phyloP scores from a whole-genome alignment of 2,888 invertebrate genomes.

The Drosophila ezoana region DNA sequence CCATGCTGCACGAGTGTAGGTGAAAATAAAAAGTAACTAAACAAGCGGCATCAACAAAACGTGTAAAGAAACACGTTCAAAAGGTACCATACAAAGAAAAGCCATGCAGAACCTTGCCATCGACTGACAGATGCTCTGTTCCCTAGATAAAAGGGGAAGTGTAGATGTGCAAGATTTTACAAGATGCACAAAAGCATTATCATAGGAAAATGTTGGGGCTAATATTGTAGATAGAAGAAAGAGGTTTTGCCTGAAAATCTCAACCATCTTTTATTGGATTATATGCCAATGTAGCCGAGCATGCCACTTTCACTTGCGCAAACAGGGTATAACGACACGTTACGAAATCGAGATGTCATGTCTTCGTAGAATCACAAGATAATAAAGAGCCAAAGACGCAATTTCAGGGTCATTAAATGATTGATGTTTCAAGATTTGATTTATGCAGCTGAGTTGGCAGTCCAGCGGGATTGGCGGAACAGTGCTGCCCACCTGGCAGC shows the following conservation, averaged over 20 bases:
- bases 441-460: slow-evolving; percentile 61
- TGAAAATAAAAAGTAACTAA: slow-evolving; percentile 74
- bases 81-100: slow-evolving; percentile 16
- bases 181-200: too few species aligned
- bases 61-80: slow-evolving; percentile 38
- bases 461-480: slow-evolving; percentile 20
- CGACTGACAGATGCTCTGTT: slow-evolving; percentile 11
- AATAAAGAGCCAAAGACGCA: slow-evolving; percentile 42
- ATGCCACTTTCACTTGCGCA: background rate
- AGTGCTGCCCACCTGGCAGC: slow-evolving; percentile 31
- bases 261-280: too few species aligned
- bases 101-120: background rate
- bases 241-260: too few species aligned
- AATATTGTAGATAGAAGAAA: too few species aligned
- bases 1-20: slow-evolving; percentile 61
- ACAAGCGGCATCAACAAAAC: slow-evolving; percentile 42
- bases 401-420: slow-evolving; percentile 66
- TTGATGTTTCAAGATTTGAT: slow-evolving; percentile 51
- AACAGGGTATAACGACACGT: slow-evolving; percentile 50
- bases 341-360: slow-evolving; percentile 67
- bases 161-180: too few species aligned
- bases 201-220: too few species aligned
- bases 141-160: background rate
- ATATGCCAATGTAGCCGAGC: background rate
- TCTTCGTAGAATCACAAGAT: slow-evolving; percentile 49